Percentiles rank a stretch among this genome's conserved stretches.
Conservation (phyloP, 2,888 invertebrate genomes). For the Orthonevra nobilis region DNA sequence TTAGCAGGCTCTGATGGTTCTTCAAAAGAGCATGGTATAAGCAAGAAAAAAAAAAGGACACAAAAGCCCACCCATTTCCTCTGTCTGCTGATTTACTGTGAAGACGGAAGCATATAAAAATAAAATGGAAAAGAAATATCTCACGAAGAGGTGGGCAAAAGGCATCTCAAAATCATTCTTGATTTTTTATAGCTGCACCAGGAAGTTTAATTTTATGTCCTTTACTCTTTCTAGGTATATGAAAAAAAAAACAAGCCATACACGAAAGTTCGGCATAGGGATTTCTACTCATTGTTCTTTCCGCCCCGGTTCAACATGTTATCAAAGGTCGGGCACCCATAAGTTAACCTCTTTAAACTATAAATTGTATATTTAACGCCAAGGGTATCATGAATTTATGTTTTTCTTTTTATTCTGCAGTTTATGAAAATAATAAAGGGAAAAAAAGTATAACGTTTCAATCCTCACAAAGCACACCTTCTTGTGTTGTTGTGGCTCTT, state of each 20-base stretch:
- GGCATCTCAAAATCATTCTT: conserved; percentile 51
- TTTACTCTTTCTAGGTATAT: background rate
- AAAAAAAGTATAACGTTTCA: background rate
- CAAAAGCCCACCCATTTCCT: conserved; percentile 33
- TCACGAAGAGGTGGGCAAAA: conserved; percentile 29
- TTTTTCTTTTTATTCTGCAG: background rate
- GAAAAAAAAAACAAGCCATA: background rate
- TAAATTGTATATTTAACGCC: conserved; percentile 22
- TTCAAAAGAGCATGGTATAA: background rate
- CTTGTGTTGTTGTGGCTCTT: background rate
- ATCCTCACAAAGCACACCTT: conserved; percentile 8
- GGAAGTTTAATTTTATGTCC: conserved; percentile 52
- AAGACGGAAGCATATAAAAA: conserved; percentile 6
- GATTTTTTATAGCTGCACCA: conserved; percentile 61
- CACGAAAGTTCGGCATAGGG: conserved; percentile 1
- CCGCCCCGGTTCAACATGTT: background rate
- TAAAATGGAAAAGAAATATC: conserved; percentile 8
- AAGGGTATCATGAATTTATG: conserved; percentile 20
- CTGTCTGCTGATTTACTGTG: conserved; percentile 36
- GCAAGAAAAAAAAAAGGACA: background rate
- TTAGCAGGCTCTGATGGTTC: conserved; percentile 18
- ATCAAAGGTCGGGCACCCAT: background rate
- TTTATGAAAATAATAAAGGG: background rate
- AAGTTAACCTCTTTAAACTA: conserved; percentile 4
- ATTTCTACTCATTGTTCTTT: background rate